Evolutionary conservation across 1,140 invertebrate genomes (phyloP).

Genomic region (Camponotus floridanus): DNA sequence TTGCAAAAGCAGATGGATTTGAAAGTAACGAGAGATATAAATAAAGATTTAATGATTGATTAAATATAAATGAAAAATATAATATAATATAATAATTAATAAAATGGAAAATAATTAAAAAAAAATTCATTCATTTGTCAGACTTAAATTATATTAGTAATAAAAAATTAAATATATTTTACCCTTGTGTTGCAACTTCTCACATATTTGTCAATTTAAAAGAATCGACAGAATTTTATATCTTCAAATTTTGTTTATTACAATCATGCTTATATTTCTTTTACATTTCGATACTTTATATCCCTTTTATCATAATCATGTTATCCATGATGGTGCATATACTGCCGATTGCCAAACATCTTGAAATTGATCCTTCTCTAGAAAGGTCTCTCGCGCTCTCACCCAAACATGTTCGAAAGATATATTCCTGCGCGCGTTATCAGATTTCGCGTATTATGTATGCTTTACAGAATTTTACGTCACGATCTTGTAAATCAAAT

Average conservation of each 20-base stretch:
- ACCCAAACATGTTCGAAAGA: constrained; percentile 12
- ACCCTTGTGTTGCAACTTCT: neutral
- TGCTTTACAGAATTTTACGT: constrained; percentile 17
- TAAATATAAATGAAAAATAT: neutral
- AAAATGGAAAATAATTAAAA: neutral
- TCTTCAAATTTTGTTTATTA: neutral
- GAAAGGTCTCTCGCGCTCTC: constrained; percentile 47
- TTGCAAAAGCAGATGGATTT: neutral
- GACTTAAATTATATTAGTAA: neutral
- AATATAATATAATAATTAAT: neutral
- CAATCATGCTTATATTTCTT: constrained; percentile 3
- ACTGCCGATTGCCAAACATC: constrained; percentile 33
- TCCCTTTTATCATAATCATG: neutral
- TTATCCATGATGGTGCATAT: neutral
- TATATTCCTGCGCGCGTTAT: constrained; percentile 28
- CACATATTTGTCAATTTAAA: neutral
- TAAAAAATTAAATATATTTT: neutral
- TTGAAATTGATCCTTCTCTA: constrained; percentile 32
- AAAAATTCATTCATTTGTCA: too few species aligned
- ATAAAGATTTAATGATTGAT: neutral
- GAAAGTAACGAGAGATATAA: neutral
- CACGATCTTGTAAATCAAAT: constrained; percentile 47
- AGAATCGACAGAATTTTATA: neutral
- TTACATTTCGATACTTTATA: constrained; percentile 26
- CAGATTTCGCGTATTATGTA: constrained; percentile 24